Base-by-base conservation (phyloP, 23 tunicate genomes). In the Ciona savignyi region DNA sequence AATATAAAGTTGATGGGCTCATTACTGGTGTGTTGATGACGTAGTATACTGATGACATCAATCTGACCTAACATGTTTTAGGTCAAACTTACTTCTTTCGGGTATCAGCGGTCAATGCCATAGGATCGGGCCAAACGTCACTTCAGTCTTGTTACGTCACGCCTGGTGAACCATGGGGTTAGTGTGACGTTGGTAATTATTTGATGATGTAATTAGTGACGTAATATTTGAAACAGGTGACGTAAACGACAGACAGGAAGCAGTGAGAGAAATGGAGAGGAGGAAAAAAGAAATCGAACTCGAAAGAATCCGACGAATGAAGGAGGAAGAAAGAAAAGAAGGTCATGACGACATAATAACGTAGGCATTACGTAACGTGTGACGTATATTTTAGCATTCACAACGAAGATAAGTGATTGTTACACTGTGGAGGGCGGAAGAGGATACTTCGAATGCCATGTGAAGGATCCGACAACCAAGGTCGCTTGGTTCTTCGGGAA, bases 71-170 rank as follows among this genome's bases (percentile, higher is more conserved):
- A 49, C 15, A n/a, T n/a, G n/a, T n/a, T n/a, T n/a, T n/a, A 87
- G 96, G 89, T 1, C 93, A 93, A 77, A 93, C 98, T 1, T 86
- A 86, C 64, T 93, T 93, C 73, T 93, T 93, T 70, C 98, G 98
- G 21, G 98, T 93, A 1, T 63, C 76, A 62, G 93, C 88, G 60
- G 98, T 85, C 34, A 85, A 78, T 69, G 60, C 73, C 27, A 75
- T 78, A 0, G 98, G 93, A 4, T 72, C 71, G 35, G 88, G 98
- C 4, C 34, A 30, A 0, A 82, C 87, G 1, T 85, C 93, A 0
- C 62, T 77, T 28, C 83, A 77, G 64, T 93, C 98, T 56, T 86
- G 93, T 56, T 93, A 68, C 63, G 88, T 81, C 56, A 93, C 93
- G 31, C 76, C 85, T 4, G 98, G 98, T 62, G 89, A 89, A 68